phyloP scores from a whole-genome alignment of 2,113 vertebrate genomes.

The Nipponia nippon region DNA sequence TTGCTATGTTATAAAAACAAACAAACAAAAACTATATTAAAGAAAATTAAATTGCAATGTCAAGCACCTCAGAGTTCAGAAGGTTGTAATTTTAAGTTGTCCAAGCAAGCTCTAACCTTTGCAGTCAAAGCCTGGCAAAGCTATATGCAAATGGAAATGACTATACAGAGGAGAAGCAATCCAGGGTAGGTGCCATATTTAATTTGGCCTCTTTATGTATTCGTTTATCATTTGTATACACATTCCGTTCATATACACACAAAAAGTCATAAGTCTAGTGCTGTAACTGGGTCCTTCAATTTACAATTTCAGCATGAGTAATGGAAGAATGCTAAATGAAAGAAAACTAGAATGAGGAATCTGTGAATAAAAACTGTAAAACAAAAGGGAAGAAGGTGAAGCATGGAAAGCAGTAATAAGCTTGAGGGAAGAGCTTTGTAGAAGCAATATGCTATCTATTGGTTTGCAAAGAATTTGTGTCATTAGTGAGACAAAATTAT shows the following conservation, averaged over 20 bases:
- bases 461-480: not conserved
- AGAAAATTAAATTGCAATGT: not conserved
- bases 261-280: not conserved
- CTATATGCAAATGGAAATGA: not conserved
- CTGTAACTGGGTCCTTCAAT: not conserved
- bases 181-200: not conserved
- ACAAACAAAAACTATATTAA: not conserved
- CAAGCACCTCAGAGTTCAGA: not conserved
- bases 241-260: not conserved
- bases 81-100: not conserved
- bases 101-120: not conserved
- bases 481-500: not conserved
- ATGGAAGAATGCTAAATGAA: not conserved
- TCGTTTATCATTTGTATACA: not conserved
- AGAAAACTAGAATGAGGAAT: not conserved
- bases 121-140: not conserved
- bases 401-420: not conserved
- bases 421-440: not conserved
- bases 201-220: not conserved
- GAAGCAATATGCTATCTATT: not conserved
- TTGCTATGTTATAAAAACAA: not conserved
- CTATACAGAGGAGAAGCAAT: not conserved
- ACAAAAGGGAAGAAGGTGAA: not conserved
- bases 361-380: not conserved
- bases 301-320: not conserved